Evolutionary conservation across 2,797 vertebrate genomes (phyloP).

Genomic region (Echiichthys vipera): DNA sequence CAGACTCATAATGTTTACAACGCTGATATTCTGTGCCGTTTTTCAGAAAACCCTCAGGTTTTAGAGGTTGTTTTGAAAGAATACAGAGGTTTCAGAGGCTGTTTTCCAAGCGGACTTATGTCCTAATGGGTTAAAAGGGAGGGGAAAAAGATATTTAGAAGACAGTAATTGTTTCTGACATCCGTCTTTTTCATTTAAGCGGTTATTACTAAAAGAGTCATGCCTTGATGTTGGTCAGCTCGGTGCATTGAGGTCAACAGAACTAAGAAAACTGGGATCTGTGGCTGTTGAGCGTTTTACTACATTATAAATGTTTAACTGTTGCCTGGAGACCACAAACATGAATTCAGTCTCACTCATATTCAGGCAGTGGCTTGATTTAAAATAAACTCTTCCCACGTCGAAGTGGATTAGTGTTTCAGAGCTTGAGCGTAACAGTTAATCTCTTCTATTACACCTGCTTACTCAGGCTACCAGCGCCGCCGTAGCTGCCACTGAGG

Average conservation of each 20-base stretch:
- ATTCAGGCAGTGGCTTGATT: conserved; percentile 44
- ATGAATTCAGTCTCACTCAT: not conserved
- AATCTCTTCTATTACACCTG: conserved; percentile 59
- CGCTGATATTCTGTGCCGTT: no score
- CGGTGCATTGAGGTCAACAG: not conserved
- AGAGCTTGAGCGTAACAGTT: conserved; percentile 43
- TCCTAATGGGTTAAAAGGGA: no score
- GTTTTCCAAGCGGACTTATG: no score
- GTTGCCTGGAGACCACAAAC: not conserved
- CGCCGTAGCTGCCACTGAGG: conserved; percentile 3
- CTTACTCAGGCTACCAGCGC: not conserved
- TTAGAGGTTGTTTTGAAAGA: no score
- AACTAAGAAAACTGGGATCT: not conserved
- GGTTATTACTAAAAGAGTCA: not conserved
- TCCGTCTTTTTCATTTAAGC: not conserved
- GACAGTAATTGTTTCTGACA: not conserved
- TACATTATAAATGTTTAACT: conserved; percentile 6
- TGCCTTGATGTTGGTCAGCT: not conserved
- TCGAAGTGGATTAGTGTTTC: conserved; percentile 71
- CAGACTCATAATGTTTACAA: no score
- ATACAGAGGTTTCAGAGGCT: no score
- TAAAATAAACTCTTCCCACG: conserved; percentile 62
- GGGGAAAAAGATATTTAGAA: no score
- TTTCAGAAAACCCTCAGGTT: no score
- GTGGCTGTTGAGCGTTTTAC: not conserved